phyloP scores from a whole-genome alignment of 2,888 invertebrate genomes.

The Philaethria dido region DNA sequence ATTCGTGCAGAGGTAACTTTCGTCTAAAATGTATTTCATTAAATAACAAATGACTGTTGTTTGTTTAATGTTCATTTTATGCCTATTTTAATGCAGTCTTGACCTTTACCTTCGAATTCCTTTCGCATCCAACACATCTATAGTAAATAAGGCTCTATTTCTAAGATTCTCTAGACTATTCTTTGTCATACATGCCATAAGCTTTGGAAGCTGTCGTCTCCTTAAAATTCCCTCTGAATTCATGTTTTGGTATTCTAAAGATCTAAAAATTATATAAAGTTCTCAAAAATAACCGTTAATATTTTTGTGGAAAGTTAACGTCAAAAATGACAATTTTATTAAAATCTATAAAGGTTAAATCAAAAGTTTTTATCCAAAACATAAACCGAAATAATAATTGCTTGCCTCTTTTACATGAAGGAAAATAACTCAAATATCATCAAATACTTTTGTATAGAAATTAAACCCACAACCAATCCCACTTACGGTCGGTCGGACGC shows the following conservation, averaged over 20 bases:
- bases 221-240: constrained; percentile 42
- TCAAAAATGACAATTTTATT: constrained; percentile 14
- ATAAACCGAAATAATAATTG: no score
- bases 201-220: constrained; percentile 65
- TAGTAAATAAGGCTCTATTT: constrained; percentile 62
- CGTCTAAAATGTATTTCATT: constrained; percentile 62
- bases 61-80: background rate
- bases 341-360: background rate
- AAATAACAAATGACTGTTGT: background rate
- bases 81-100: background rate
- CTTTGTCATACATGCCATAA: constrained; percentile 76
- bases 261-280: constrained; percentile 3
- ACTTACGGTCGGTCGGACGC: no score
- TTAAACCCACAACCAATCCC: no score
- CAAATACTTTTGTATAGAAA: no score
- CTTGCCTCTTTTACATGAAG: no score
- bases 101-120: constrained; percentile 67
- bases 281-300: background rate
- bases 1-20: constrained; percentile 79
- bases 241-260: constrained; percentile 29
- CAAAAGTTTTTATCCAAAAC: background rate
- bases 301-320: background rate
- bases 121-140: constrained; percentile 67
- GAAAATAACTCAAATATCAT: no score
- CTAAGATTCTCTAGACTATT: constrained; percentile 68